phyloP scores from a whole-genome alignment of 2,888 invertebrate genomes.

The Lapara coniferarum region DNA sequence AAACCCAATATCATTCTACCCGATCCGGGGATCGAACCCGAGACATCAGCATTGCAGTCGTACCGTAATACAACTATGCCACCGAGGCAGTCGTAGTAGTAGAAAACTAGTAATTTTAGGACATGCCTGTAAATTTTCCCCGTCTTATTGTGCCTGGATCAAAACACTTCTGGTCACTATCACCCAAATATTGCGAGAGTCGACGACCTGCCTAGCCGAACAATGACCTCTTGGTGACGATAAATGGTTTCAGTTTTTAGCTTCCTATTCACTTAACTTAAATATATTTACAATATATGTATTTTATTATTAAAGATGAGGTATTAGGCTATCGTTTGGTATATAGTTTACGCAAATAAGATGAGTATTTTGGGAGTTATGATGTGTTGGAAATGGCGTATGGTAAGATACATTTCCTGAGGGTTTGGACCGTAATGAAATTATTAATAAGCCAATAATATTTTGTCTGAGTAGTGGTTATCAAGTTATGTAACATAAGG shows the following conservation, averaged over 20 bases:
- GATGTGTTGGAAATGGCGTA: background rate
- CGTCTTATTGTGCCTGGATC: constrained; percentile 26
- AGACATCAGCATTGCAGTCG: too few relatives aligned
- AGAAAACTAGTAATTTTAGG: background rate
- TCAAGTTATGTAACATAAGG: background rate
- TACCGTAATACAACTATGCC: too few relatives aligned
- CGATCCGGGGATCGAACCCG: too few relatives aligned
- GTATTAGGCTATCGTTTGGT: background rate
- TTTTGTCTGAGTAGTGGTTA: background rate
- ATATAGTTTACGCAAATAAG: background rate
- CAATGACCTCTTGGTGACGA: constrained; percentile 27
- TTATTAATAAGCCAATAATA: background rate
- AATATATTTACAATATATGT: background rate
- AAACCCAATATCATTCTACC: too few relatives aligned
- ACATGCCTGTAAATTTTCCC: background rate
- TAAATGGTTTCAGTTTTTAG: constrained; percentile 19
- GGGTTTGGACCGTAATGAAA: too few relatives aligned
- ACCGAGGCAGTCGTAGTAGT: background rate
- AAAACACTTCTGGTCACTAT: constrained; percentile 24
- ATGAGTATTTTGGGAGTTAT: constrained; percentile 1
- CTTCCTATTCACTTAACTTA: constrained; percentile 9
- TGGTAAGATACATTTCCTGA: background rate
- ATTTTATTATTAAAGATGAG: background rate
- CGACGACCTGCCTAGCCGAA: constrained; percentile 23
- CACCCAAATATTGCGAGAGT: constrained; percentile 31